These are phyloP conservation scores for Lutjanus campechanus DNA, from an alignment of 2,797 vertebrate genomes.

Conservation along the genomic window DNA sequence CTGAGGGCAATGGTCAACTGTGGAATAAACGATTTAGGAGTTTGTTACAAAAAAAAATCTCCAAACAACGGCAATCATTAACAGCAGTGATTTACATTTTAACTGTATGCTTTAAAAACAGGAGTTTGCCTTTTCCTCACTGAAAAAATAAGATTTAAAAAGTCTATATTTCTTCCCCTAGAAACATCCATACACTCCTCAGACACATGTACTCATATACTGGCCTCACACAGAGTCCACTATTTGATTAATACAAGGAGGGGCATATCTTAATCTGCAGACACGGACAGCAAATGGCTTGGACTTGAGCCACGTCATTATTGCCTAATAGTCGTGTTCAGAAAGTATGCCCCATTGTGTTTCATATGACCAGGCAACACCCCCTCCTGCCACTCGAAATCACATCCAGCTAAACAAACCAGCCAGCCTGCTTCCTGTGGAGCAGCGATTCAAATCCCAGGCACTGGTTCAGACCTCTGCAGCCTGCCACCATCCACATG, in stretches of 20 bases:
- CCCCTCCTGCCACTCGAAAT: constrained; percentile 86
- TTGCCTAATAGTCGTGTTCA: constrained; percentile 86
- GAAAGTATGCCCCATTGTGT: constrained; percentile 87
- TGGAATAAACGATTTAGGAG: constrained; percentile 52
- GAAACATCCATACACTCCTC: constrained; percentile 36
- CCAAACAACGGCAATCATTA: constrained; percentile 16
- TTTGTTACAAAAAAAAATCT: constrained; percentile 40
- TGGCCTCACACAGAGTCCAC: constrained; percentile 69
- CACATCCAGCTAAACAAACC: constrained; percentile 89
- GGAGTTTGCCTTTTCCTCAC: constrained; percentile 21
- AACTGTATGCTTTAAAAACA: constrained; percentile 4
- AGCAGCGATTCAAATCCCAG: constrained; percentile 84
- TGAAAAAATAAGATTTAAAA: constrained; percentile 36
- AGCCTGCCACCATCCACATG: constrained; percentile 89
- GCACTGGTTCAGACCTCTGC: constrained; percentile 87
- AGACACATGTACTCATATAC: constrained; percentile 62
- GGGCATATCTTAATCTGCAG: constrained; percentile 83
- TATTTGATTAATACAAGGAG: constrained; percentile 81
- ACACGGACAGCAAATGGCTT: constrained; percentile 77
- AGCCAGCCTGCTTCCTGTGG: constrained; percentile 83
- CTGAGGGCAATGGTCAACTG: constrained; percentile 52
- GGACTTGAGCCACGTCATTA: constrained; percentile 86
- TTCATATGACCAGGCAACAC: constrained; percentile 83
- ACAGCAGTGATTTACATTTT: constrained; percentile 42
- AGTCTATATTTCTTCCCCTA: neutral